A percentile compares a stretch with the other conserved stretches of the same genome.
phyloP scores from a whole-genome alignment of 2,113 vertebrate species.

The Hippolais icterina region DNA sequence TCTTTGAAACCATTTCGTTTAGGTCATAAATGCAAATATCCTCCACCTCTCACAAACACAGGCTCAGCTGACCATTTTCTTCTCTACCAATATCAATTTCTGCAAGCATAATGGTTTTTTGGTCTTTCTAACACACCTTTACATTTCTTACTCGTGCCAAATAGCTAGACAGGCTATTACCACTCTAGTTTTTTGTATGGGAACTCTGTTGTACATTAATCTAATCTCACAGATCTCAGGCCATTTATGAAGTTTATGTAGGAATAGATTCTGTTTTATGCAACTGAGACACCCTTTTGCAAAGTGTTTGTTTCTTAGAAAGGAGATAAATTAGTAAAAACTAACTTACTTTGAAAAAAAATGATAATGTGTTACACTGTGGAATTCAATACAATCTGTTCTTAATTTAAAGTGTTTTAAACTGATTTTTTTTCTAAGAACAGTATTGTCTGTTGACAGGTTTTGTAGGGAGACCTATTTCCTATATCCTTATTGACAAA shows the following conservation, averaged over 20 bases:
- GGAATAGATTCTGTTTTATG: background rate
- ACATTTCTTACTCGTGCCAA: background rate
- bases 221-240: background rate
- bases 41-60: background rate
- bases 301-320: background rate
- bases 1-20: background rate
- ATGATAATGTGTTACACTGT: background rate
- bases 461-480: background rate
- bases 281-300: background rate
- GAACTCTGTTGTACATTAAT: background rate
- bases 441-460: background rate
- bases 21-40: background rate
- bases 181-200: background rate
- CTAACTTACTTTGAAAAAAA: background rate
- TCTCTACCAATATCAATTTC: background rate
- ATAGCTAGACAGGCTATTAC: background rate
- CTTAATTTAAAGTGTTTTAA: background rate
- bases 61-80: background rate
- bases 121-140: background rate
- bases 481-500: background rate
- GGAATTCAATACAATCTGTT: background rate
- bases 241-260: background rate
- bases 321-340: background rate
- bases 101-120: background rate
- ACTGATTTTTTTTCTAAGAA: background rate